These are phyloP conservation scores for Acropora yongei DNA, from an alignment of 64 coral and sea anemone species.

Conservation along the genomic window DNA sequence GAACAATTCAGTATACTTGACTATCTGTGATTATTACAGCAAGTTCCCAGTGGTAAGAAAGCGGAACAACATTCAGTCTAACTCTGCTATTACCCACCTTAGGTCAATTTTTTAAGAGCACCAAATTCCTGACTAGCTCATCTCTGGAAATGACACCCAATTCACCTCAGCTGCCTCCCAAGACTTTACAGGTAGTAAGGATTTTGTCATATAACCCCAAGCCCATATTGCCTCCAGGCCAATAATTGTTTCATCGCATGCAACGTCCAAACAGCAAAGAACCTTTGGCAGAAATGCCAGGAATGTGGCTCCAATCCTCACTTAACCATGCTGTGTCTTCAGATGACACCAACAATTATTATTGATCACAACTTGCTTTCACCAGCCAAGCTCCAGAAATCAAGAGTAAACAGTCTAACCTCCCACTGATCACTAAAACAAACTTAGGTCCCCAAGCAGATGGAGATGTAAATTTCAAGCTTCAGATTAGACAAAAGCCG, in stretches of 20 bases:
- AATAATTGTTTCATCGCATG: slow-evolving; percentile 54
- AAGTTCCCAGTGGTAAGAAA: slow-evolving; percentile 61
- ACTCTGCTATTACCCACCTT: slow-evolving; percentile 6
- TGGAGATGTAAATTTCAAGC: too few species aligned
- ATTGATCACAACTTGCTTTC: slow-evolving; percentile 50
- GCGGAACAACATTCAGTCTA: slow-evolving; percentile 28
- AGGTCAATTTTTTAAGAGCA: slow-evolving; percentile 56
- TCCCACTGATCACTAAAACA: not conserved
- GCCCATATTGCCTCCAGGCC: slow-evolving; percentile 45
- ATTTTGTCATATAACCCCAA: slow-evolving; percentile 43
- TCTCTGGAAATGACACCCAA: slow-evolving; percentile 60
- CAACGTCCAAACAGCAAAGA: slow-evolving; percentile 41
- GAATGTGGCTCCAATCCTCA: slow-evolving; percentile 63
- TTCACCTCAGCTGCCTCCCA: slow-evolving; percentile 48
- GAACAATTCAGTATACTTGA: slow-evolving; percentile 44
- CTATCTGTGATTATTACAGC: slow-evolving; percentile 57
- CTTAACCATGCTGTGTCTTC: slow-evolving; percentile 56
- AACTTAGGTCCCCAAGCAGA: not conserved
- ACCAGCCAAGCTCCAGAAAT: slow-evolving; percentile 27
- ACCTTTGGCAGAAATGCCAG: slow-evolving; percentile 53
- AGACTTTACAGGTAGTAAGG: slow-evolving; percentile 43
- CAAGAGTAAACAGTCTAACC: too few species aligned
- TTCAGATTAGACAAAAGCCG: slow-evolving; percentile 31
- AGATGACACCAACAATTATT: slow-evolving; percentile 9
- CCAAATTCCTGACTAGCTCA: slow-evolving; percentile 17